phyloP scores from a whole-genome alignment of 2,797 vertebrate genomes.

The Lepus oiostolus region DNA sequence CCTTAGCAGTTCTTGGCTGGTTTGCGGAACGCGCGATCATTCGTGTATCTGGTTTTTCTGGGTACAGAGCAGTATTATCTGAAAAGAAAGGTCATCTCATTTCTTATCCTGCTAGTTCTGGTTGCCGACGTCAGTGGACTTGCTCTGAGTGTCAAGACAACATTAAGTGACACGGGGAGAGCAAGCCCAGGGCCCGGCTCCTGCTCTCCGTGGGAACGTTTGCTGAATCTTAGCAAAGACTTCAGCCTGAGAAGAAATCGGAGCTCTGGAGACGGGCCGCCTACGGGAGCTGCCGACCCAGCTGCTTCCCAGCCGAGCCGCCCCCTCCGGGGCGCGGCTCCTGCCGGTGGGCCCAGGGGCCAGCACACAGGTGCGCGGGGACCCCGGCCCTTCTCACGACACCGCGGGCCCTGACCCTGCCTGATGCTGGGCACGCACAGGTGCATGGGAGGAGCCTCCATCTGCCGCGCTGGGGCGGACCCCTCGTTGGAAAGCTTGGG shows the following conservation, averaged over 20 bases:
- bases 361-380: no score
- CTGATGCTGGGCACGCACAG: no score
- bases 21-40: not conserved
- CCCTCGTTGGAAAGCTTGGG: not conserved
- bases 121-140: not conserved
- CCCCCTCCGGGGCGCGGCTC: no score
- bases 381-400: no score
- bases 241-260: not conserved
- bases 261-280: not conserved
- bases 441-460: no score
- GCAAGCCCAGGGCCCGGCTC: rapidly evolving
- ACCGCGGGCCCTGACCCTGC: no score
- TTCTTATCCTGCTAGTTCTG: no score
- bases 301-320: no score
- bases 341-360: no score
- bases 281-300: no score
- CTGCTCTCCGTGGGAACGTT: not conserved
- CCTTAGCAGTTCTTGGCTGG: not conserved
- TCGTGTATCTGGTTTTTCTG: not conserved
- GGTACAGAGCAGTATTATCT: not conserved
- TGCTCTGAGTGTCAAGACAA: not conserved
- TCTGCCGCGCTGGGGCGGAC: no score
- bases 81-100: not conserved
- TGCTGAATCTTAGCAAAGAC: not conserved
- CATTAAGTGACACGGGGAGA: not conserved